phyloP scores from a whole-genome alignment of 2,888 invertebrate genomes.

The Girardia tigrina region DNA sequence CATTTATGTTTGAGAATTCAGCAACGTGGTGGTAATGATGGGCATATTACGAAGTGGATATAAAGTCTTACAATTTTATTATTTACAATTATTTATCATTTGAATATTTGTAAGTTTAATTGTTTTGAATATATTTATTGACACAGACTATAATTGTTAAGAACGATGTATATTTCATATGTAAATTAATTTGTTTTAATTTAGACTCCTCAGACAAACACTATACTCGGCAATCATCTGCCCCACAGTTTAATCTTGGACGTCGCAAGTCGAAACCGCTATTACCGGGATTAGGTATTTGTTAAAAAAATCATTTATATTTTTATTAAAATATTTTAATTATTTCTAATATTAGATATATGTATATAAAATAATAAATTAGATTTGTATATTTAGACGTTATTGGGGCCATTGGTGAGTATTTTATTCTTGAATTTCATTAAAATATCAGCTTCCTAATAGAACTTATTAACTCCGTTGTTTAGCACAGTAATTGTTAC shows the following conservation, averaged over 20 bases:
- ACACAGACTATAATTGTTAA: no score
- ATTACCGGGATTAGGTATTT: conserved; percentile 46
- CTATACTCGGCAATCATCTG: conserved; percentile 68
- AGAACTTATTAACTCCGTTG: conserved; percentile 15
- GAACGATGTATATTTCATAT: no score
- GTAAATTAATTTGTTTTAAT: no score
- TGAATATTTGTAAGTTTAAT: no score
- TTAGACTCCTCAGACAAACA: conserved; percentile 61
- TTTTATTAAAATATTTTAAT: background rate
- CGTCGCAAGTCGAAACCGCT: conserved; percentile 47
- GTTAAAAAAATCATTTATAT: background rate
- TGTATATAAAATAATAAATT: background rate
- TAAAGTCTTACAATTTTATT: no score
- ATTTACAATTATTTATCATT: no score
- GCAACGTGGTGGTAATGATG: no score
- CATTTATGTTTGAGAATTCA: no score
- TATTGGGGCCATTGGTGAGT: background rate
- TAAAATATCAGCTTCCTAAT: background rate
- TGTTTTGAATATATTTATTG: no score
- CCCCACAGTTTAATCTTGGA: conserved; percentile 79
- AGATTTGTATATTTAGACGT: background rate
- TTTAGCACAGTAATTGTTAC: background rate
- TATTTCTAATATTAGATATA: background rate
- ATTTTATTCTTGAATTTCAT: background rate
- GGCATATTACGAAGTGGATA: no score